Conservation (phyloP, 2,888 invertebrate genomes). For the Melanophora roralis region DNA sequence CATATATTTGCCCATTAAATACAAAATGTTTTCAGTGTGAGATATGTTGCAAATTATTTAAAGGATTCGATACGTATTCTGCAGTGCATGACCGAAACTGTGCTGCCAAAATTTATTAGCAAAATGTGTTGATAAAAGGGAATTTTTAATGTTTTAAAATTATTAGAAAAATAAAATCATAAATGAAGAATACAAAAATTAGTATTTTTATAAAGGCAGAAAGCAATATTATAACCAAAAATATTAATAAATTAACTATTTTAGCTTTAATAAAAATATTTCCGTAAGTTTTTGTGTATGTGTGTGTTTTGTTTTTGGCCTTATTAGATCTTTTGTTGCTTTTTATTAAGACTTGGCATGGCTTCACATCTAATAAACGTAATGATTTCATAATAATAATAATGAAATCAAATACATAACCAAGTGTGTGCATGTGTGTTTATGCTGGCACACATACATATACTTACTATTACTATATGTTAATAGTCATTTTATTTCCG, state of each 20-base stretch:
- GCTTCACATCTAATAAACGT: slow-evolving; percentile 35
- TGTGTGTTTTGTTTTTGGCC: slow-evolving; percentile 11
- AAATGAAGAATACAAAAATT: too few relatives aligned
- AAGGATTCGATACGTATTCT: neutral
- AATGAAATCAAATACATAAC: neutral
- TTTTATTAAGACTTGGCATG: slow-evolving; percentile 32
- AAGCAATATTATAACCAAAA: too few relatives aligned
- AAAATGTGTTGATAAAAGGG: too few relatives aligned
- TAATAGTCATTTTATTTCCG: slow-evolving; percentile 1
- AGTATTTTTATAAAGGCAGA: too few relatives aligned
- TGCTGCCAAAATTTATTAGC: too few relatives aligned
- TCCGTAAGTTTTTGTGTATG: neutral
- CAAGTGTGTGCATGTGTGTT: neutral
- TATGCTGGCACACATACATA: neutral
- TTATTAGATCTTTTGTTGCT: slow-evolving; percentile 13
- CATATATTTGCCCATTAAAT: neutral
- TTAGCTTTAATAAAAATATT: slow-evolving; percentile 10
- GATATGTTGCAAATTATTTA: neutral
- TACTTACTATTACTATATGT: too few relatives aligned
- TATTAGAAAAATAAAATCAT: too few relatives aligned
- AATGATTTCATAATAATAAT: slow-evolving; percentile 26
- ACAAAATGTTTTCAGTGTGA: too few relatives aligned
- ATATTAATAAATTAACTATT: slow-evolving; percentile 8
- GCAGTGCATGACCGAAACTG: neutral
- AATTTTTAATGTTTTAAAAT: too few relatives aligned